phyloP scores from a whole-genome alignment of 2,113 vertebrate species.

The Stigmatopora argus region DNA sequence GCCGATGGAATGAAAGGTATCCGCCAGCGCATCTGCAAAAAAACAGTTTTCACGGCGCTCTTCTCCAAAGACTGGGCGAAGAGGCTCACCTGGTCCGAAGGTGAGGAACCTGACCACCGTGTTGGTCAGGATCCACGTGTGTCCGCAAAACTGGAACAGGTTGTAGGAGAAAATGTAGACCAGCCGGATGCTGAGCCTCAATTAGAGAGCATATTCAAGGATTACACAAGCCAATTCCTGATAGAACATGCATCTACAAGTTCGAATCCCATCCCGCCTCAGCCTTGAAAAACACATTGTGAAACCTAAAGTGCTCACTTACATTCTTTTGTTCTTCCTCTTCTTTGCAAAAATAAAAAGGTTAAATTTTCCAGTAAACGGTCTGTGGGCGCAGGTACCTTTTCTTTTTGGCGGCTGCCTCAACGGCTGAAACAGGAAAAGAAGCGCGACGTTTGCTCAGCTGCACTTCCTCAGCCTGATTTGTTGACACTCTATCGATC shows the following conservation, averaged over 20 bases:
- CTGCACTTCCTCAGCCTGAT: neutral
- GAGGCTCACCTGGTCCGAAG: slow-evolving; percentile 83
- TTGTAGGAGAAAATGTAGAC: slow-evolving; percentile 84
- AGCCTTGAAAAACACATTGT: neutral
- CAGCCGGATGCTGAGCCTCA: slow-evolving; percentile 72
- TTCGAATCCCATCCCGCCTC: no score
- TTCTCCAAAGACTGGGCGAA: no score
- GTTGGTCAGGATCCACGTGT: slow-evolving; percentile 93
- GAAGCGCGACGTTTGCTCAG: neutral
- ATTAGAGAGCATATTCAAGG: slow-evolving; percentile 21
- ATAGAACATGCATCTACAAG: no score
- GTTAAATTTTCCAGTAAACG: no score
- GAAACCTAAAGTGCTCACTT: neutral
- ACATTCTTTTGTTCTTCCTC: neutral
- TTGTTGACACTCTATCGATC: neutral
- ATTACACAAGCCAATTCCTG: neutral
- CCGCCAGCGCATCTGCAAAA: slow-evolving; percentile 67
- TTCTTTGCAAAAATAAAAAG: no score
- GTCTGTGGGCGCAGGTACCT: no score
- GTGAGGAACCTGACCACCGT: slow-evolving; percentile 84
- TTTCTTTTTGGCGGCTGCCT: neutral
- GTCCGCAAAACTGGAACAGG: slow-evolving; percentile 90
- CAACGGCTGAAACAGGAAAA: slow-evolving; percentile 5
- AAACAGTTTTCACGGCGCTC: no score
- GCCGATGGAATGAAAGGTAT: slow-evolving; percentile 88